phyloP scores from a whole-genome alignment of 2,888 invertebrate species.

The Macrophya annulata region DNA sequence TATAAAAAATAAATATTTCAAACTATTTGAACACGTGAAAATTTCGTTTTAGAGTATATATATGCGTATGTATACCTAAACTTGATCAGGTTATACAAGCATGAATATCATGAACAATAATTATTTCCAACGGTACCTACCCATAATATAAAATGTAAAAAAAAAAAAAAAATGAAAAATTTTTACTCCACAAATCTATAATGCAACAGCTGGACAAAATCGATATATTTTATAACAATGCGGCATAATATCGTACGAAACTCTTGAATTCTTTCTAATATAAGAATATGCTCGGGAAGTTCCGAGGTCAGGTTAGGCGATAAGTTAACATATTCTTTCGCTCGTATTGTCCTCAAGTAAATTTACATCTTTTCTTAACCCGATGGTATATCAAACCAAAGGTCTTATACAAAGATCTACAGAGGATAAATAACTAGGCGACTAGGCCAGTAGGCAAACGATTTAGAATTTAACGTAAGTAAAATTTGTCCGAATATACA shows the following conservation, averaged over 20 bases:
- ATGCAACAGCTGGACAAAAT: neutral
- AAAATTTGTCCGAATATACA: neutral
- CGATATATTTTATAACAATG: neutral
- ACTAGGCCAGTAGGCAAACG: slow-evolving; percentile 46
- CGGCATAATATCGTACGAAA: slow-evolving; percentile 5
- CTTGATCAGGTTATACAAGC: neutral
- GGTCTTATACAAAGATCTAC: slow-evolving; percentile 17
- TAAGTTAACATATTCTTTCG: slow-evolving; percentile 37
- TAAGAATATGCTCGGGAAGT: slow-evolving; percentile 23
- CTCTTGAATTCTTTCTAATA: slow-evolving; percentile 39
- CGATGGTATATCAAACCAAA: slow-evolving; percentile 19
- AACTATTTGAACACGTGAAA: neutral
- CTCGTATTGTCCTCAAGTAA: slow-evolving; percentile 8
- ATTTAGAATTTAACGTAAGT: neutral
- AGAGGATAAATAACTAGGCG: slow-evolving; percentile 38
- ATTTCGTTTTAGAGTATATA: neutral
- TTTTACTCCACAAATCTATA: neutral
- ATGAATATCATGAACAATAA: no score
- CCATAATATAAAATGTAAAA: neutral
- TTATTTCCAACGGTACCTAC: no score
- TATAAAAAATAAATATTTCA: neutral
- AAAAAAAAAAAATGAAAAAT: neutral
- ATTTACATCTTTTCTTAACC: neutral
- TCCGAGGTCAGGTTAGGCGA: slow-evolving; percentile 35
- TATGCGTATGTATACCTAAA: no score